phyloP scores from a whole-genome alignment of 2,797 vertebrate species.

The Ispidina picta region DNA sequence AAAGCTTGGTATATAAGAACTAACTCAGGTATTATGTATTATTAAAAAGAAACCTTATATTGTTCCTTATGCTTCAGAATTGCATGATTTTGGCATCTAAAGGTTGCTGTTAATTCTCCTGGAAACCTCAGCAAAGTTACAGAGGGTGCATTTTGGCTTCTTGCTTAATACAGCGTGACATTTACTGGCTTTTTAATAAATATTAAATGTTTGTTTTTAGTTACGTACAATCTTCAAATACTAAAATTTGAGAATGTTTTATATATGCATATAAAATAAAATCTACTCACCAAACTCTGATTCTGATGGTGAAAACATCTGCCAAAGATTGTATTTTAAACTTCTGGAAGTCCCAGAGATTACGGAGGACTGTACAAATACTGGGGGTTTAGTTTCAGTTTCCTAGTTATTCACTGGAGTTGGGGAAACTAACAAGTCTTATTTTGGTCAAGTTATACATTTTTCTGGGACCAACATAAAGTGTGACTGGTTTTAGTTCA shows the following conservation, averaged over 20 bases:
- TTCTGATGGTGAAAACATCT: neutral
- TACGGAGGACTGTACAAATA: neutral
- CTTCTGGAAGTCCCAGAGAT: neutral
- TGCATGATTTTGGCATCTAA: neutral
- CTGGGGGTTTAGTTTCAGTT: neutral
- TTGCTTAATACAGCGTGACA: neutral
- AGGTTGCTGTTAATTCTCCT: neutral
- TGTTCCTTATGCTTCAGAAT: neutral
- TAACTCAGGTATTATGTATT: neutral
- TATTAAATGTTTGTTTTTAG: neutral
- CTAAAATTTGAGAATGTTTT: neutral
- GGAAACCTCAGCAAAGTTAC: neutral
- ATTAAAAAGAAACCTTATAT: neutral
- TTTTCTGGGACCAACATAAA: neutral
- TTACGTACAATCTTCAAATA: neutral
- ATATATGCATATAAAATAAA: neutral
- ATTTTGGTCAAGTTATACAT: neutral
- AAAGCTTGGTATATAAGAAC: neutral
- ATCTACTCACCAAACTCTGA: neutral
- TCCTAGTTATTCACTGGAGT: neutral
- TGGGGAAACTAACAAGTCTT: neutral
- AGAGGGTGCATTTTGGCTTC: neutral
- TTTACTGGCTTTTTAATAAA: neutral
- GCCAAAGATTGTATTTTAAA: neutral
- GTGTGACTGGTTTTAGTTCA: neutral